Conservation (phyloP, 2,888 invertebrate species). For the Brachyptera putata region DNA sequence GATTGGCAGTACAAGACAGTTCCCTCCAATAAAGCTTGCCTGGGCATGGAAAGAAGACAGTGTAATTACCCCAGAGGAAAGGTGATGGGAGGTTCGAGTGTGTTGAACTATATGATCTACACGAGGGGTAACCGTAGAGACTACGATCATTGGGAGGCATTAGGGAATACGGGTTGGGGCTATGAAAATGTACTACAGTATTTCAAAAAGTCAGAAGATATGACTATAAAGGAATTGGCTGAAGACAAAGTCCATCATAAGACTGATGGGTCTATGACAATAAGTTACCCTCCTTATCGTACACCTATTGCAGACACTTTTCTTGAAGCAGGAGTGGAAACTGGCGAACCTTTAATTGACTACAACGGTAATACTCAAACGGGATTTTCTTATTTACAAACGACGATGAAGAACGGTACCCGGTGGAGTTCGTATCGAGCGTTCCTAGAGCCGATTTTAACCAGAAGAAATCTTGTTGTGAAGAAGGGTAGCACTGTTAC, state of each 20-base stretch:
- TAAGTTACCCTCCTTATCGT: not conserved
- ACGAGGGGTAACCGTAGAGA: constrained; percentile 48
- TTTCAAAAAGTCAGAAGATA: constrained; percentile 43
- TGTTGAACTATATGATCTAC: constrained; percentile 50
- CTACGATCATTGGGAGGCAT: constrained; percentile 47
- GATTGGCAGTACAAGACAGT: constrained; percentile 91
- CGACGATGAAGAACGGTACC: not conserved
- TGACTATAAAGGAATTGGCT: constrained; percentile 52
- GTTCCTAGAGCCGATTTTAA: constrained; percentile 56
- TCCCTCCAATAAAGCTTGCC: constrained; percentile 71
- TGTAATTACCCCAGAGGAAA: constrained; percentile 52
- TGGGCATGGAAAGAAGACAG: constrained; percentile 74
- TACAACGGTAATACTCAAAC: constrained; percentile 47
- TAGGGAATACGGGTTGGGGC: constrained; percentile 47
- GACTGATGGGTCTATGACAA: not conserved
- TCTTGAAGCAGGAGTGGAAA: constrained; percentile 25
- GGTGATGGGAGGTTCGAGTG: constrained; percentile 48
- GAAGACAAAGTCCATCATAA: constrained; percentile 30
- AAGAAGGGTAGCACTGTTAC: constrained; percentile 57
- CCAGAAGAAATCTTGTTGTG: constrained; percentile 59
- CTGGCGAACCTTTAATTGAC: not conserved
- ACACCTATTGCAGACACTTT: constrained; percentile 26
- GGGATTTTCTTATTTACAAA: constrained; percentile 53
- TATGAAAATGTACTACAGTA: constrained; percentile 39
- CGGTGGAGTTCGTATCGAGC: constrained; percentile 57